Conservation (phyloP, 2,113 vertebrate genomes). For the Ptilorrhoa leucosticta region DNA sequence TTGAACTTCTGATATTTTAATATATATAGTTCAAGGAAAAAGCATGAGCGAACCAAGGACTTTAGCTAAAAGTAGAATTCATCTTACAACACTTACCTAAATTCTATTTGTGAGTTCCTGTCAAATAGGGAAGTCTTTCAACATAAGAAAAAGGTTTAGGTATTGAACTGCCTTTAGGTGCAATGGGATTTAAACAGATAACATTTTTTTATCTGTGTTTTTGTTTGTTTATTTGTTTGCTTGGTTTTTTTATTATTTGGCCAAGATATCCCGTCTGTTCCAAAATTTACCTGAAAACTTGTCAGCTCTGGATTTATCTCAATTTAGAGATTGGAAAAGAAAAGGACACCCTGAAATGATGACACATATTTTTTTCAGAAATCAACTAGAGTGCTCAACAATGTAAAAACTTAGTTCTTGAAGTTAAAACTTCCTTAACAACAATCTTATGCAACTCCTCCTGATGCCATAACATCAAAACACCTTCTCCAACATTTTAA, state of each 20-base stretch:
- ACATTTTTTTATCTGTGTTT: rapidly evolving
- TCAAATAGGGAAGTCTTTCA: background rate
- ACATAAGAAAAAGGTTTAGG: background rate
- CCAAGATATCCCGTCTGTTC: background rate
- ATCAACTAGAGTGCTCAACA: background rate
- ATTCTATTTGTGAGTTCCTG: background rate
- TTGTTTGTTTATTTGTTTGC: background rate
- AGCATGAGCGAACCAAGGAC: background rate
- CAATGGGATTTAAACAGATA: background rate
- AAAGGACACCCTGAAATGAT: background rate
- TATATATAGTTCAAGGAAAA: background rate
- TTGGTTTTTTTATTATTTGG: background rate
- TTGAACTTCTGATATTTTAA: background rate
- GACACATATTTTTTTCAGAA: background rate
- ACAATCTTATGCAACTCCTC: background rate
- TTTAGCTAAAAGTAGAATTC: background rate
- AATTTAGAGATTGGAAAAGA: background rate
- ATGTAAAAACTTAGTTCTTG: background rate
- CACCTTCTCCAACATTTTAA: background rate
- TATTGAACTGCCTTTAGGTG: background rate
- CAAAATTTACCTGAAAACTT: background rate
- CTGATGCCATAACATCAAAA: background rate
- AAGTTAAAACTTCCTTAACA: background rate
- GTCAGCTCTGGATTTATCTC: background rate
- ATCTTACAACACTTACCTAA: background rate